Evolutionary conservation across 1,140 invertebrate species (phyloP).

Genomic region (Drosophila sulfurigaster): DNA sequence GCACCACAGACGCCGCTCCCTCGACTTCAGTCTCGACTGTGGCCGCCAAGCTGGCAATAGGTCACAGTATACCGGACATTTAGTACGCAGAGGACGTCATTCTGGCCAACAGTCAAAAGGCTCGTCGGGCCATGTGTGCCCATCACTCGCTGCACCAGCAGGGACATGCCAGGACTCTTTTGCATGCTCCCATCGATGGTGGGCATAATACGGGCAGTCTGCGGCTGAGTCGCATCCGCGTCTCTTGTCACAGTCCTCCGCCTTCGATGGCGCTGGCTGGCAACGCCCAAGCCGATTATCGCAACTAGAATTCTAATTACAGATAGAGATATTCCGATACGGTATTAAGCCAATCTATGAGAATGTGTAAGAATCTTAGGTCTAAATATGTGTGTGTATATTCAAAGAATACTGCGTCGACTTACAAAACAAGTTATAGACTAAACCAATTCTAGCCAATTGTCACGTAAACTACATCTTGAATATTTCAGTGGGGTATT

Average conservation of each 20-base stretch:
- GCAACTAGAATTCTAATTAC: slow-evolving; percentile 48
- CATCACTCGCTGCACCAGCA: slow-evolving; percentile 74
- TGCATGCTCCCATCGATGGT: slow-evolving; percentile 7
- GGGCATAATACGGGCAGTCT: slow-evolving; percentile 58
- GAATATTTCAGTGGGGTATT: not conserved
- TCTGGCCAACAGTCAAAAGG: slow-evolving; percentile 75
- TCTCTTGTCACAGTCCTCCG: slow-evolving; percentile 78
- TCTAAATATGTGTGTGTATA: slow-evolving; percentile 18
- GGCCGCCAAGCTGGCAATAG: slow-evolving; percentile 56
- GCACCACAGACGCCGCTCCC: not conserved
- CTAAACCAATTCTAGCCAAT: too few species aligned
- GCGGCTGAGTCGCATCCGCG: slow-evolving; percentile 65
- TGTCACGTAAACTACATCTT: not conserved
- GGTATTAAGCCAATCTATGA: too few species aligned
- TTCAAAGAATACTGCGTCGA: slow-evolving; percentile 6
- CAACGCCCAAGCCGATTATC: slow-evolving; percentile 64
- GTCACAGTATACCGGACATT: slow-evolving; percentile 81
- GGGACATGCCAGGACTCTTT: slow-evolving; percentile 33
- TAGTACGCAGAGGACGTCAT: slow-evolving; percentile 85
- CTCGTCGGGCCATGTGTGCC: slow-evolving; percentile 62
- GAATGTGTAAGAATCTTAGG: slow-evolving; percentile 17
- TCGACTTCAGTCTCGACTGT: slow-evolving; percentile 36
- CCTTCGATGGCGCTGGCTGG: slow-evolving; percentile 28
- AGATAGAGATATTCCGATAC: not conserved
- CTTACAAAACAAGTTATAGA: slow-evolving; percentile 13